Evolutionary conservation across 2,888 invertebrate genomes (phyloP).

Genomic region (Dinocampus coccinellae): DNA sequence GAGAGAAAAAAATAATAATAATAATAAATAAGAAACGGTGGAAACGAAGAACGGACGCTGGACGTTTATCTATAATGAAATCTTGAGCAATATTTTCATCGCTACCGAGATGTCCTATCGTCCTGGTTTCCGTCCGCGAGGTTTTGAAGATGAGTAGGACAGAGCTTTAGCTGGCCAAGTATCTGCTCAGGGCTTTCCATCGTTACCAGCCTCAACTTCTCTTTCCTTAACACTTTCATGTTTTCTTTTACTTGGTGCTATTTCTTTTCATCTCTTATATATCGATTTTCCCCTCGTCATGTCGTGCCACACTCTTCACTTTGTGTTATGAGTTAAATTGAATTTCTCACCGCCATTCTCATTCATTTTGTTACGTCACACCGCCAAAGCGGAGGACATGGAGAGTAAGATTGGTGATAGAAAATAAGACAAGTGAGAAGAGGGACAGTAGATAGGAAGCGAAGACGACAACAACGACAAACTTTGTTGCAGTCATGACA

Average conservation of each 20-base stretch:
- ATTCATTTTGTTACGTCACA: constrained; percentile 39
- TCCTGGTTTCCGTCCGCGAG: constrained; percentile 15
- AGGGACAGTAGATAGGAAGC: not conserved
- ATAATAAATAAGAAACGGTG: constrained; percentile 14
- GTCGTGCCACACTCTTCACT: constrained; percentile 43
- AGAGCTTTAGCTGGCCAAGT: constrained; percentile 24
- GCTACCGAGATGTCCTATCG: constrained; percentile 36
- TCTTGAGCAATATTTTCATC: constrained; percentile 58
- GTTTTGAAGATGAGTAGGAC: constrained; percentile 20
- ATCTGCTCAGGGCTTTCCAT: constrained; percentile 13
- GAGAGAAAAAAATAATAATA: constrained; percentile 31
- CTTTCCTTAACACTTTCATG: not conserved
- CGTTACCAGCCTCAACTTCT: not conserved
- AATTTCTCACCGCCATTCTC: constrained; percentile 41
- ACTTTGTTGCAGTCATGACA: constrained; percentile 14
- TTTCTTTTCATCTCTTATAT: constrained; percentile 15
- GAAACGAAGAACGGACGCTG: constrained; percentile 40
- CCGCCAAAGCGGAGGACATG: constrained; percentile 1
- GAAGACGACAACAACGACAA: not conserved
- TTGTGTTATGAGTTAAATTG: constrained; percentile 47
- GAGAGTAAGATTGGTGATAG: constrained; percentile 17
- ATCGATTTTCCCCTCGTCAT: constrained; percentile 33
- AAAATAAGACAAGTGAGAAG: not conserved
- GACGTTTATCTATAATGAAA: constrained; percentile 58
- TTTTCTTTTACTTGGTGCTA: not conserved